A percentile compares a stretch with the other conserved stretches of the same genome.
Evolutionary conservation across 2,797 vertebrate genomes (phyloP).

Genomic region (Todus mexicanus): DNA sequence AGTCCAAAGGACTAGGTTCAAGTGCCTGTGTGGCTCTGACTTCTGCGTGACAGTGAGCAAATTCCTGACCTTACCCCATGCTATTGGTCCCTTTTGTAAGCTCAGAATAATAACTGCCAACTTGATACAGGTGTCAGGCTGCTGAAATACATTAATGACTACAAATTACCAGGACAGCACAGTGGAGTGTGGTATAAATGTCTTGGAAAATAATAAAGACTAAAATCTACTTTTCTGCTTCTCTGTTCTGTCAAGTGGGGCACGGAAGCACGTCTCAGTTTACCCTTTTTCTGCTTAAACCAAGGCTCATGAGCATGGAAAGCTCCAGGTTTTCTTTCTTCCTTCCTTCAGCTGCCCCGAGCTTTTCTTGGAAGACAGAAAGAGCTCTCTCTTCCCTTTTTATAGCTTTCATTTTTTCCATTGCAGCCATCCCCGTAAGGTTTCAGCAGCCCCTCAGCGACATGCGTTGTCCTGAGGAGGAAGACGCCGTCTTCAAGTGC

Average conservation of each 20-base stretch:
- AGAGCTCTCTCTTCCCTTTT: neutral
- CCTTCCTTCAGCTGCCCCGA: neutral
- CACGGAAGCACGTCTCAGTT: neutral
- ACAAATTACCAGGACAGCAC: neutral
- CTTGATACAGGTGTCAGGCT: neutral
- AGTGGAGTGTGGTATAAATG: neutral
- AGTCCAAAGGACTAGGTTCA: neutral
- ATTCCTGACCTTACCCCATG: neutral
- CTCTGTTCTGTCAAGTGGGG: neutral
- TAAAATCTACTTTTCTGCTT: neutral
- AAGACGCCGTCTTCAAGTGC: constrained; percentile 82
- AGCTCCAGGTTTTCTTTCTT: too few relatives aligned
- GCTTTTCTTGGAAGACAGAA: neutral
- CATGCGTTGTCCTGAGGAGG: constrained; percentile 76
- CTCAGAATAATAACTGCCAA: neutral
- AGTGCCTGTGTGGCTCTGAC: neutral
- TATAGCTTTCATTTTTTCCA: neutral
- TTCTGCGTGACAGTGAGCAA: neutral
- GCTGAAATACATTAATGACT: neutral
- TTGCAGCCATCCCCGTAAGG: constrained; percentile 72
- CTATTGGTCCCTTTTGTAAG: neutral
- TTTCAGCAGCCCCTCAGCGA: constrained; percentile 80
- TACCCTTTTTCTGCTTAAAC: neutral
- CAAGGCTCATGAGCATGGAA: neutral
- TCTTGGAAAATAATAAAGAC: neutral